Percentiles rank a stretch among this genome's conserved stretches.
phyloP scores from a whole-genome alignment of 2,113 vertebrate species.

The Eulemur macaco region DNA sequence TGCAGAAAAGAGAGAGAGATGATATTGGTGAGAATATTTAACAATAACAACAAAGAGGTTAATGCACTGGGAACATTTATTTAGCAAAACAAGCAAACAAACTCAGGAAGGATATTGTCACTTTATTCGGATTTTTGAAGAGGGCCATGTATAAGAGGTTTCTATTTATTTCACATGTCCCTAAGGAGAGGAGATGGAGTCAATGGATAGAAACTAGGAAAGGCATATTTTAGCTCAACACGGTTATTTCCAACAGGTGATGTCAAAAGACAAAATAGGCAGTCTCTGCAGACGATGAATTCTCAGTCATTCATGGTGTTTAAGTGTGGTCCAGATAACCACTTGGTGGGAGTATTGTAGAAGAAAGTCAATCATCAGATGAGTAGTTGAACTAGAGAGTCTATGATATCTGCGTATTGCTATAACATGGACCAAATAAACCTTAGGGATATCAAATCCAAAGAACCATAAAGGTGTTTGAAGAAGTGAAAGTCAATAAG shows the following conservation, averaged over 20 bases:
- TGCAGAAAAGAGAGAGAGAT: background rate
- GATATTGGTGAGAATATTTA: background rate
- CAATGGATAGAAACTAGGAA: background rate
- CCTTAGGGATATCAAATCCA: background rate
- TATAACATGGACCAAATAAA: background rate
- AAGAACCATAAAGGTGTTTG: background rate
- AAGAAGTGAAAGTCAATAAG: background rate
- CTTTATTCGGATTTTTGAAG: background rate
- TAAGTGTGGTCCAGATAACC: background rate
- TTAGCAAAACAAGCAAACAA: conserved; percentile 5
- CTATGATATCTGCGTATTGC: background rate
- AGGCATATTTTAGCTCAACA: background rate
- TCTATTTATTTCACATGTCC: background rate
- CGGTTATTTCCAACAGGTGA: background rate
- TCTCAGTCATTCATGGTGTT: background rate
- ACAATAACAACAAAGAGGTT: background rate
- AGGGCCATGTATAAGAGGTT: background rate
- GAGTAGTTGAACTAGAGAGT: background rate
- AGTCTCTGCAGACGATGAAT: background rate
- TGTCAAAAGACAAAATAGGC: background rate
- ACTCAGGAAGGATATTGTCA: background rate
- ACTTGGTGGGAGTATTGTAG: conserved; percentile 73
- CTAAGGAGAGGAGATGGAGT: background rate
- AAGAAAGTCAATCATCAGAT: conserved; percentile 23
- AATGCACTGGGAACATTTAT: background rate